A percentile compares a stretch with the other conserved stretches of the same genome.
Evolutionary conservation across 1,140 invertebrate genomes (phyloP).

Genomic region (Zophobas morio): DNA sequence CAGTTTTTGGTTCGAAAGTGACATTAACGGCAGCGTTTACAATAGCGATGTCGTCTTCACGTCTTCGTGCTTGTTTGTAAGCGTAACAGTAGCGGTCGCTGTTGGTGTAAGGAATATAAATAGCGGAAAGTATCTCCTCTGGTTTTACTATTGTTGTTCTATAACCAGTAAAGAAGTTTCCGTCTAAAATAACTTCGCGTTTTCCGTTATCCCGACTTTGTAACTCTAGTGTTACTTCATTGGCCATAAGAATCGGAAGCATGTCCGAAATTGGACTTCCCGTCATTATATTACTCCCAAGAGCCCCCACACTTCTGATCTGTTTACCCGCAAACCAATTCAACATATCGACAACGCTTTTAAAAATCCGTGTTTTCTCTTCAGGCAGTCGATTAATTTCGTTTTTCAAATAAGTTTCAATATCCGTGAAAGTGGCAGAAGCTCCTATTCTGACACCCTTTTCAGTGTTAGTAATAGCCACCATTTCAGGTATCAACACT

Average conservation of each 20-base stretch:
- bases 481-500: slow-evolving; percentile 80
- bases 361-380: slow-evolving; percentile 80
- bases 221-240: slow-evolving; percentile 72
- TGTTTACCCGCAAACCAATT: slow-evolving; percentile 96
- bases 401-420: slow-evolving; percentile 76
- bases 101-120: slow-evolving; percentile 75
- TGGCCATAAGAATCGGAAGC: slow-evolving; percentile 92
- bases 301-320: slow-evolving; percentile 85
- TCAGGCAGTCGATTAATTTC: slow-evolving; percentile 73
- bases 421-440: slow-evolving; percentile 82
- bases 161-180: slow-evolving; percentile 91
- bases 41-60: slow-evolving; percentile 96
- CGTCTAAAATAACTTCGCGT: slow-evolving; percentile 82
- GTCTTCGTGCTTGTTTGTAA: slow-evolving; percentile 92
- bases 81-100: slow-evolving; percentile 86
- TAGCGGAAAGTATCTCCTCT: slow-evolving; percentile 85
- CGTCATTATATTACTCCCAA: slow-evolving; percentile 95
- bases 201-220: slow-evolving; percentile 71
- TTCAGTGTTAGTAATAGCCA: slow-evolving; percentile 70
- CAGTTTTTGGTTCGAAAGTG: slow-evolving; percentile 71
- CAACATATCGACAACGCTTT: slow-evolving; percentile 86
- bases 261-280: slow-evolving; percentile 97
- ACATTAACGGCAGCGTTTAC: slow-evolving; percentile 90
- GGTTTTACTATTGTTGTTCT: slow-evolving; percentile 82
- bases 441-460: slow-evolving; percentile 83